Conservation (phyloP, 2,888 invertebrate genomes). For the Oligia latruncula region DNA sequence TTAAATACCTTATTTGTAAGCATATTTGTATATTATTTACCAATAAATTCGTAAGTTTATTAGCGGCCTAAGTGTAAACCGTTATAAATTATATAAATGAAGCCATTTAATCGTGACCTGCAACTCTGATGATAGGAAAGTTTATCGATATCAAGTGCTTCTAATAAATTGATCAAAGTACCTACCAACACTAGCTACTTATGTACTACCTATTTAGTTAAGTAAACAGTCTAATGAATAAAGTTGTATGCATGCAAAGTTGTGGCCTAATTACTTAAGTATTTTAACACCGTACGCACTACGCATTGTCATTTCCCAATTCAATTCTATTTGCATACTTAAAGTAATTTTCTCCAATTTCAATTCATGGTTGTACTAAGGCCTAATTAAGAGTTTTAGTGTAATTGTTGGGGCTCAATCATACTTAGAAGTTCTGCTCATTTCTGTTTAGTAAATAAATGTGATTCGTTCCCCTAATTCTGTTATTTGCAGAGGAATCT, state of each 20-base stretch:
- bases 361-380: slow-evolving; percentile 24
- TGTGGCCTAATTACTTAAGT: slow-evolving; percentile 36
- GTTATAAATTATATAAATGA: slow-evolving; percentile 48
- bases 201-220: not conserved
- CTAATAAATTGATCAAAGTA: slow-evolving; percentile 29
- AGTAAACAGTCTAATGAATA: slow-evolving; percentile 12
- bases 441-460: slow-evolving; percentile 40
- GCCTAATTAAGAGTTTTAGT: slow-evolving; percentile 45
- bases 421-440: slow-evolving; percentile 47
- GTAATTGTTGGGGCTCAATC: slow-evolving; percentile 49
- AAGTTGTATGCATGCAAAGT: slow-evolving; percentile 35
- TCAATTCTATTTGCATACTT: slow-evolving; percentile 40
- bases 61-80: slow-evolving; percentile 21
- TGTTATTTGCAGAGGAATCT: slow-evolving; percentile 20
- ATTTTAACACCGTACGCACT: slow-evolving; percentile 22
- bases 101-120: slow-evolving; percentile 46
- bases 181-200: not conserved
- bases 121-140: slow-evolving; percentile 18
- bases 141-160: slow-evolving; percentile 21
- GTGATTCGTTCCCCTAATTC: slow-evolving; percentile 14
- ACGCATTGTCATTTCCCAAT: slow-evolving; percentile 25
- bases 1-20: slow-evolving; percentile 26
- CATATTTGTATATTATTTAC: slow-evolving; percentile 40
- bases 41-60: slow-evolving; percentile 49
- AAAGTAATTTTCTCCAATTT: slow-evolving; percentile 31